Evolutionary conservation across 1,140 invertebrate species (phyloP).

Genomic region (Listronotus oregonensis): DNA sequence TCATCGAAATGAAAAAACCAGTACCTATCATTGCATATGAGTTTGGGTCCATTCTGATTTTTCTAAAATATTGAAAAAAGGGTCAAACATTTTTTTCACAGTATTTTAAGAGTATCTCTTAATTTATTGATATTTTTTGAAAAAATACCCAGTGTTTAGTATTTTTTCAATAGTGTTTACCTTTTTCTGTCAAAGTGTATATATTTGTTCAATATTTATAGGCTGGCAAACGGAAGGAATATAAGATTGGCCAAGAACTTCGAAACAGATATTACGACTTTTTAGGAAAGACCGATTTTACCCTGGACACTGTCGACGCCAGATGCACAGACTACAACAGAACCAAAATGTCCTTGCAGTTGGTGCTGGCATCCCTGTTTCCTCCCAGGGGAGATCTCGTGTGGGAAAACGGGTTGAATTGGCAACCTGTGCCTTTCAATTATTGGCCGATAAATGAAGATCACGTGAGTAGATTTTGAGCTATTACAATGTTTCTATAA

Average conservation of each 20-base stretch:
- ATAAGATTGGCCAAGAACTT: slow-evolving; percentile 65
- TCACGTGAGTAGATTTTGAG: slow-evolving; percentile 54
- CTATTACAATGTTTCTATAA: too few relatives aligned
- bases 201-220: too few relatives aligned
- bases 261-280: slow-evolving; percentile 65
- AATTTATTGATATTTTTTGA: too few relatives aligned
- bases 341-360: slow-evolving; percentile 64
- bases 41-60: too few relatives aligned
- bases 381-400: slow-evolving; percentile 62
- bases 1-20: too few relatives aligned
- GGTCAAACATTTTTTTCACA: too few relatives aligned
- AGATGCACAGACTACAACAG: slow-evolving; percentile 57
- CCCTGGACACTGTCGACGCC: slow-evolving; percentile 45
- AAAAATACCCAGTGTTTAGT: too few relatives aligned
- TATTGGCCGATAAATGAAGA: slow-evolving; percentile 64
- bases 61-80: too few relatives aligned
- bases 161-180: too few relatives aligned
- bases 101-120: too few relatives aligned
- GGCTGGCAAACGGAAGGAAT: slow-evolving; percentile 59
- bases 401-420: slow-evolving; percentile 72
- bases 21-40: too few relatives aligned
- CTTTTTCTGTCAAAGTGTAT: too few relatives aligned
- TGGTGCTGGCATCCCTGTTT: slow-evolving; percentile 61
- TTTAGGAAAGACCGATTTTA: slow-evolving; percentile 53
- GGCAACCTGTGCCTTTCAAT: slow-evolving; percentile 84